These are phyloP conservation scores for Drosophila mulleri DNA, from an alignment of 2,888 invertebrate species.

Conservation along the genomic window DNA sequence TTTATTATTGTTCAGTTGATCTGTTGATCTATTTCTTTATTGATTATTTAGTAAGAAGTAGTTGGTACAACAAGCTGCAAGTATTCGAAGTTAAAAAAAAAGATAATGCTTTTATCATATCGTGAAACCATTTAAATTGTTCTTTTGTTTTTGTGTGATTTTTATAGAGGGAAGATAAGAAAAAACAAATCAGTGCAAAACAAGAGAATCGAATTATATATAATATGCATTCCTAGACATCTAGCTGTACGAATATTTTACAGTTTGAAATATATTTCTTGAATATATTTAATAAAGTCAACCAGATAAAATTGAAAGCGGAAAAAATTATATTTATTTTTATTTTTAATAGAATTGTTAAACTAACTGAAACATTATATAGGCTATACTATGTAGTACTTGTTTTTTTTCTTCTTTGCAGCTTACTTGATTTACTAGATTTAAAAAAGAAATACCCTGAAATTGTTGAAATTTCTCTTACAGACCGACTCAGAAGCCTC, in stretches of 20 bases:
- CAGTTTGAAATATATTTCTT: background rate
- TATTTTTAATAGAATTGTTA: background rate
- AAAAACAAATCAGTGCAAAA: constrained; percentile 31
- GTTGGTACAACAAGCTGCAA: constrained; percentile 80
- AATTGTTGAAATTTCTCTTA: constrained; percentile 16
- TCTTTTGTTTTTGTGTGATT: constrained; percentile 23
- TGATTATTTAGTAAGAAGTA: constrained; percentile 76
- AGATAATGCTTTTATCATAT: constrained; percentile 68
- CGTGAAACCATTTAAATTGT: constrained; percentile 1
- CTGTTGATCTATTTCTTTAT: constrained; percentile 46
- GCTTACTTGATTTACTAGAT: constrained; percentile 17
- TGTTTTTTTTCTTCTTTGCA: background rate
- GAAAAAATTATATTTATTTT: background rate
- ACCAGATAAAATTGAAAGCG: background rate
- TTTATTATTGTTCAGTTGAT: constrained; percentile 57
- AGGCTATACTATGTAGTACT: background rate
- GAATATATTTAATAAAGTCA: background rate
- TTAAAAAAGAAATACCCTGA: constrained; percentile 11
- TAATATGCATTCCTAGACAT: constrained; percentile 5
- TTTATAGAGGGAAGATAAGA: constrained; percentile 24
- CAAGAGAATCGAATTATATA: constrained; percentile 26
- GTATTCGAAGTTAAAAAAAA: constrained; percentile 66
- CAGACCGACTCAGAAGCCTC: constrained; percentile 55
- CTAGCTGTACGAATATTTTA: background rate
- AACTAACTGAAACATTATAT: background rate